Conservation (phyloP, 2,113 vertebrate genomes). For the Leiothrix lutea region DNA sequence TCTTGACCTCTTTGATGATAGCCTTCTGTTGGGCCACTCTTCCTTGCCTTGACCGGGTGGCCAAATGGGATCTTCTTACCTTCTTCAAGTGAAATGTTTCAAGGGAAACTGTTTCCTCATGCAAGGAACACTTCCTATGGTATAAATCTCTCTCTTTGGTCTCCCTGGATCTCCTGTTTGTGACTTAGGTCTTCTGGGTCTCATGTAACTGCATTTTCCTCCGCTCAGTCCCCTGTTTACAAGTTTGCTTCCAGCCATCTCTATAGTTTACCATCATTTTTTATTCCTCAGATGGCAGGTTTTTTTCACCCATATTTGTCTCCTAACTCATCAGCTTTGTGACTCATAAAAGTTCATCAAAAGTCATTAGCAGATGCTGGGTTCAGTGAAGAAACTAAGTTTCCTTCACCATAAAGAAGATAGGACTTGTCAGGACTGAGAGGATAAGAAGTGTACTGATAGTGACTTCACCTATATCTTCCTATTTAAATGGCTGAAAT, state of each 20-base stretch:
- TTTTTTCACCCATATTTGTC: neutral
- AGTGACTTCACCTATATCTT: neutral
- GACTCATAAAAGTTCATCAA: neutral
- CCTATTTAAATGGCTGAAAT: neutral
- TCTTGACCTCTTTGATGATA: slow-evolving; percentile 28
- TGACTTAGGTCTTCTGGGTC: neutral
- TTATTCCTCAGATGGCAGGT: neutral
- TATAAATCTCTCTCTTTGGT: neutral
- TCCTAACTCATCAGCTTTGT: neutral
- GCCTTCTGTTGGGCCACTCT: neutral
- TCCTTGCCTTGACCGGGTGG: neutral
- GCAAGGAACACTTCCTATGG: neutral
- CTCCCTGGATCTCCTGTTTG: neutral
- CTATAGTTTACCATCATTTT: neutral
- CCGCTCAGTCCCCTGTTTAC: neutral
- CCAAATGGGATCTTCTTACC: neutral
- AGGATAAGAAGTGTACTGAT: neutral
- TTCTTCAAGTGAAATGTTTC: neutral
- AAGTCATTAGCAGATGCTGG: neutral
- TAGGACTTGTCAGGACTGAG: neutral
- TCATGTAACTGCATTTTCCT: neutral
- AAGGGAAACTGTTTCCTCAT: neutral
- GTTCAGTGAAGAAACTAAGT: neutral
- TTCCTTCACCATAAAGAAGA: neutral
- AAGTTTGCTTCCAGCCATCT: neutral